Base-by-base conservation (phyloP, 2,113 vertebrate genomes). In the Paraplagusia blochii region DNA sequence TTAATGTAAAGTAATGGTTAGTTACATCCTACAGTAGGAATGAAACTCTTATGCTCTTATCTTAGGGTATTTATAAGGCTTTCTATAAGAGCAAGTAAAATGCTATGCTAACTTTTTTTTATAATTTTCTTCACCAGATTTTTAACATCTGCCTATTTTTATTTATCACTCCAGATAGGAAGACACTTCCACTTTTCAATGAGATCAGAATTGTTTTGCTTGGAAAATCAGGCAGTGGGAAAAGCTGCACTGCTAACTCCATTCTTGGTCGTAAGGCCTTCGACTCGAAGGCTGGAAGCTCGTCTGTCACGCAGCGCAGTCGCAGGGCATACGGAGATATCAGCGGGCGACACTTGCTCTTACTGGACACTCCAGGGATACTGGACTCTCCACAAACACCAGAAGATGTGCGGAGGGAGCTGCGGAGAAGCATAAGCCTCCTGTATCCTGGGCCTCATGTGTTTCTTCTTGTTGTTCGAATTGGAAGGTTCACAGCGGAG, bases 211-310 rank as follows among this genome's bases (percentile, higher is more conserved):
- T 87, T 16, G 77, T 79, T 50, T 65, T 87, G 45, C 56, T 87
- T 11, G 85, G 85, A 13, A 80, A 72, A 48, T 76, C 79, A 0
- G 81, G 83, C 40, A 79, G 71, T 0, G 85, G 83, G 3, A 87
- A 87, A 74, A 87, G 83, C 70, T 73, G 83, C 36, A 79, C 81
- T 0, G 85, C 58, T 14, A 87, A 85, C 63, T 46, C 63, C 49
- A 82, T 87, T 68, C 22, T 85, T 43, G 79, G 75, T 10, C 50
- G 33, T 0, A 51, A 9, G 43, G 59, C 66, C 2, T 86, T 90
- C 35, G 58, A 45, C 11, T 63, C 72, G 0, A 62, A 16, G 34
- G 22, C 65, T 12, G 14, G 44, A 1, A 17, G 42, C 0, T 17
- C 62, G 16, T 39, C 69, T 0, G 7, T 56, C 43, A 78, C 76